Evolutionary conservation across 2,113 vertebrate genomes (phyloP), one percentile per base, ranked within the genome.

Genomic region (Gila orcuttii): DNA sequence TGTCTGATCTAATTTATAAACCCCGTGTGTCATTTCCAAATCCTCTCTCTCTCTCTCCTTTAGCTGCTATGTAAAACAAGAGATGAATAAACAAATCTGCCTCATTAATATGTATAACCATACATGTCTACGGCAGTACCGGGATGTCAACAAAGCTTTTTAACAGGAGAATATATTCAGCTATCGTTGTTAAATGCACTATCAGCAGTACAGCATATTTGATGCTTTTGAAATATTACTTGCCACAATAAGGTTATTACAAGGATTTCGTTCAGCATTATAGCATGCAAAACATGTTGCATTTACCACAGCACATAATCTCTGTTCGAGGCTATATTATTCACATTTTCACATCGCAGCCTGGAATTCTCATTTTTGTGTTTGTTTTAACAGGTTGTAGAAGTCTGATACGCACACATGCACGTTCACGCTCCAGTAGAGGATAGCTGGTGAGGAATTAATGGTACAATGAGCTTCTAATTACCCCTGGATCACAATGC

Each of bases 81-180:
- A 36, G 39, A 79, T 86, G 86, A 91, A 92, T 92, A 93, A 94
- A 93, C 91, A 90, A 90, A 90, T 88, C 84, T 71, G 89, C 79
- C 7, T 90, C 88, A 93, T 93, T 92, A 93, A 93, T 93, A 93
- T 94, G 91, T 82, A 92, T 92, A 85, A 33, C 55, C 85, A 90
- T 88, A 87, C 90, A 69, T 85, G 87, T 84, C 42, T 87, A 89
- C 86, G 87, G 91, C 89, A 88, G 88, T 81, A 88, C 77, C 84
- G 31, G 82, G 86, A 69, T 91, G 91, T 93, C 90, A 93, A 90
- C 88, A 86, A 71, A 73, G 87, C 90, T 90, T 84, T 90, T 84
- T 87, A 88, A 87, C 85, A 92, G 91, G 45, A 60, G 88, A 89
- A 90, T 69, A 25, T 84, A 90, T 91, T 82, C 79, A 80, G 57